Evolutionary conservation across 1,140 invertebrate species (phyloP), one percentile per base, ranked within the genome.

Genomic region (Drosophila nigrodunni): DNA sequence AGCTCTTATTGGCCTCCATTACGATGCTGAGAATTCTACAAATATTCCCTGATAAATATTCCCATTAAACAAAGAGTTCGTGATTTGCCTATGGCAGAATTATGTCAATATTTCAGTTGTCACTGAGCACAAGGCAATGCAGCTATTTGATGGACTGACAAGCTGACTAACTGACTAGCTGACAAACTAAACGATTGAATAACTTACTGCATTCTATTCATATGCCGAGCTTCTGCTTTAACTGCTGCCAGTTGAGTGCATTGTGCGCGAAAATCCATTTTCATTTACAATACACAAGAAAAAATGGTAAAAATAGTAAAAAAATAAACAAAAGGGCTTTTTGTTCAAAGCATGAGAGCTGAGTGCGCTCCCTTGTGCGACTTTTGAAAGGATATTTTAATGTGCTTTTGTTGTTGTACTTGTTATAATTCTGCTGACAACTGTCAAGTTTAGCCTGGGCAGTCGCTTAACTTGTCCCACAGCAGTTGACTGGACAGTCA

Each of bases 201-300:
- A 37, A 18, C 0, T n/a, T 13, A 34, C 41, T 55, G 37, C 11
- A 9, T 41, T 41, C 3, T 10, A 8, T 34, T n/a, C 50, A 46
- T 21, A 67, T 43, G 46, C 18, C 21, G 13, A 58, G 34, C 8
- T 7, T 5, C 34, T 5, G 57, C 8, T 39, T 55, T 49, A 57
- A 39, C 35, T 59, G 54, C 4, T 30, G 55, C 30, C 71, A 54
- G 41, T 77, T 77, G 80, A 73, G 60, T 13, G 50, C 47, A 60
- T 86, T 80, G 83, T 82, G 83, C 83, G 66, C 76, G 66, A 79
- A 86, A 82, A 80, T 80, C 79, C 74, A 82, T 88, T 88, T 87
- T 69, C 76, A 88, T 80, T 82, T 80, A 77, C 76, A 87, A 88
- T 25, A 35, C 44, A 34, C 10, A 7, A 4, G 15, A 37, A 46